A percentile compares a stretch with the other conserved stretches of the same genome.
phyloP scores from a whole-genome alignment of 92 coral and sea anemone genomes.

The Desmophyllum pertusum region DNA sequence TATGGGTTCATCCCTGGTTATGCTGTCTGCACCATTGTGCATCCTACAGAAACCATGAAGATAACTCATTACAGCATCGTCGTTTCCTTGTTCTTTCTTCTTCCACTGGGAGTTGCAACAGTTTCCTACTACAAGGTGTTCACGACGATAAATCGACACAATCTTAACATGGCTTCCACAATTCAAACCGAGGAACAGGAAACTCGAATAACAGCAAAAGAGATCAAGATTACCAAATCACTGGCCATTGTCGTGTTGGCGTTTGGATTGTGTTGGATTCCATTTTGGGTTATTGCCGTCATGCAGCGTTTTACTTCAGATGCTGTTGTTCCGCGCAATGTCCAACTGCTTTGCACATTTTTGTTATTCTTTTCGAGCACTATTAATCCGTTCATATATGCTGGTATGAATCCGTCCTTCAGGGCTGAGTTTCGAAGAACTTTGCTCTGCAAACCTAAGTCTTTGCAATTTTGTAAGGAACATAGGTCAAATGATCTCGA shows the following conservation, averaged over 20 bases:
- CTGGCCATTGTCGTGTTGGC: conserved; percentile 32
- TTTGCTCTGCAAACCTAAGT: conserved; percentile 22
- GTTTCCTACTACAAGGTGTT: conserved; percentile 45
- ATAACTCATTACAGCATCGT: conserved; percentile 16
- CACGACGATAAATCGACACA: conserved; percentile 23
- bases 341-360: conserved; percentile 28
- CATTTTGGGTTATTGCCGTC: conserved; percentile 24
- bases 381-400: conserved; percentile 26
- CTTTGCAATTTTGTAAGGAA: not conserved
- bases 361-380: conserved; percentile 31
- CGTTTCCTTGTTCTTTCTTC: conserved; percentile 18
- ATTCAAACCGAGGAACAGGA: not conserved
- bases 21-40: conserved; percentile 29
- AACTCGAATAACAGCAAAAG: conserved; percentile 21
- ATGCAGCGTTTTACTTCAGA: conserved; percentile 29
- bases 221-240: conserved; percentile 35
- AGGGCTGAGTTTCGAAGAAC: conserved; percentile 30
- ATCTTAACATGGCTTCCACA: conserved; percentile 34
- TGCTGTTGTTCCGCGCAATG: conserved; percentile 26
- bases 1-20: conserved; percentile 37
- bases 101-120: conserved; percentile 8
- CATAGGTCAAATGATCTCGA: not conserved
- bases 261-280: conserved; percentile 41
- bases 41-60: conserved; percentile 8
- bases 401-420: conserved; percentile 34